Base-by-base conservation (phyloP, 23 tunicate species). In the Botrylloides violaceus region DNA sequence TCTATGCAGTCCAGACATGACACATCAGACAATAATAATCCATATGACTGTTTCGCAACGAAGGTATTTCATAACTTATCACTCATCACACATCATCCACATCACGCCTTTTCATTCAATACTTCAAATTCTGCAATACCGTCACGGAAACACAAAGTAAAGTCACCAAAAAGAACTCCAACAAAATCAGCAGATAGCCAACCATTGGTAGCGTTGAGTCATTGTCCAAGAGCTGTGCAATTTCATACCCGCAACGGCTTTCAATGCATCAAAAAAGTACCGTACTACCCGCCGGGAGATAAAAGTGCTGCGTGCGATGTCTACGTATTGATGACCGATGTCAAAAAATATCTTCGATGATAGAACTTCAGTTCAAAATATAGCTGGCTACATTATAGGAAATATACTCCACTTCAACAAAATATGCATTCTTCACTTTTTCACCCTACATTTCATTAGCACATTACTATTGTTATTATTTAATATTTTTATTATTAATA, bases 181-280 rank as follows among this genome's bases (percentile, higher is more conserved):
- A 43, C 9, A 59, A 7, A 18, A 22, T 12, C 7, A 7, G 30
- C 9, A 18, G 29, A 29, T 33, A 61, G 81, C 34, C 95, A 84
- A 30, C 66, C 76, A 3, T 79, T 87, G 50, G 77, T 87, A 3
- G 85, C 81, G 33, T 34, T 87, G 47, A 80, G 95, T 53, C 95
- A 87, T 74, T 79, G 95, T 55, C 77, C 75, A 29, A 48, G 81
- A 4, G 75, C 95, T 0, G 82, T 83, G 30, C 74, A 55, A 23
- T 87, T 87, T 59, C 95, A 87, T 65, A 58, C 71, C 36, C 39
- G 65, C 29, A 87, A 87, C 81, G 95, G 95, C 2, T 87, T 87
- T 64, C 68, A 76, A 20, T 76, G 81, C 9, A 61, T 87, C 4
- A 35, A 76, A 26, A 72, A 80, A 1, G 49, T 80, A 38, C 86